Percentiles rank a stretch among this genome's conserved stretches.
phyloP scores from a whole-genome alignment of 2,113 vertebrate species.

The Pantherophis guttatus region DNA sequence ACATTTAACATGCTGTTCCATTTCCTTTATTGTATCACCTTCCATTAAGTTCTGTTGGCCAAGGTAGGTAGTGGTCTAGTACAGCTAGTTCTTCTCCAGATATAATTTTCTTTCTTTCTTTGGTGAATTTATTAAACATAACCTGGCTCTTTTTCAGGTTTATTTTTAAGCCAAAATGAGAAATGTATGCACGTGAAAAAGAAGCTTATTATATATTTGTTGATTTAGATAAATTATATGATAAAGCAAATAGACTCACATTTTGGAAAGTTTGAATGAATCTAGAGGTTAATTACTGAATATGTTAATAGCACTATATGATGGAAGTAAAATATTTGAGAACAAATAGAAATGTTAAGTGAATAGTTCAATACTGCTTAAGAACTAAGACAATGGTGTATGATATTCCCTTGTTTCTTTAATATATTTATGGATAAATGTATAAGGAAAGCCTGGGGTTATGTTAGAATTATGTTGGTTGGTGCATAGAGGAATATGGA shows the following conservation, averaged over 20 bases:
- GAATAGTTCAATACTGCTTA: neutral
- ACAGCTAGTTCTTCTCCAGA: neutral
- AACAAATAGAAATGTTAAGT: neutral
- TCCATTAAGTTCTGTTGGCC: neutral
- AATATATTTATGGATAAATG: neutral
- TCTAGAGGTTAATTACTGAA: neutral
- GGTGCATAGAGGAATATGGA: neutral
- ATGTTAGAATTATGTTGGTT: neutral
- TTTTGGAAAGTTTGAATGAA: neutral
- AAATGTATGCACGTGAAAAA: neutral
- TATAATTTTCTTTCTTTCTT: neutral
- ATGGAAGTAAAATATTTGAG: neutral
- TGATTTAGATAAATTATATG: neutral
- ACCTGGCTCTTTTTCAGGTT: neutral
- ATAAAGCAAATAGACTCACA: neutral
- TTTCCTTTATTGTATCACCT: neutral
- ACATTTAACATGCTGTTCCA: neutral
- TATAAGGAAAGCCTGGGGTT: neutral
- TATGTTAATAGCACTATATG: neutral
- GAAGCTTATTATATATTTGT: neutral
- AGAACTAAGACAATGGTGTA: neutral
- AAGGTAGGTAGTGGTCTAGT: neutral
- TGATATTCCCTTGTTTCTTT: neutral
- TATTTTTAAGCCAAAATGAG: neutral
- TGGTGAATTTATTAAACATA: neutral